phyloP scores from a whole-genome alignment of 1,140 invertebrate species.

The Uloborus diversus region DNA sequence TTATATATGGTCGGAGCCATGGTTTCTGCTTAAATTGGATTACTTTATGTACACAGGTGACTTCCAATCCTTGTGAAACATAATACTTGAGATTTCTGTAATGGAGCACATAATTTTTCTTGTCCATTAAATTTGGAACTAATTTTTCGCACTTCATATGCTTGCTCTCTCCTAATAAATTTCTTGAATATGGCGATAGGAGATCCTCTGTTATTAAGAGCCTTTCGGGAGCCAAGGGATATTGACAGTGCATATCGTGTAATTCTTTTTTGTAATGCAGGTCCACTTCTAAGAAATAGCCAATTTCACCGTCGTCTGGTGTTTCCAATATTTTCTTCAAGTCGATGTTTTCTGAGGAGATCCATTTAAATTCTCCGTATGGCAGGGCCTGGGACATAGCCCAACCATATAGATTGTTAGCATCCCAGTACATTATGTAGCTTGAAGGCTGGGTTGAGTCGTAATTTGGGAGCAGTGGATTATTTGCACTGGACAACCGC shows the following conservation, averaged over 20 bases:
- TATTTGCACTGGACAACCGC: neutral
- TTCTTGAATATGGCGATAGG: neutral
- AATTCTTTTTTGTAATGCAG: slow-evolving; percentile 59
- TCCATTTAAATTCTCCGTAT: slow-evolving; percentile 51
- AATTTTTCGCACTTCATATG: slow-evolving; percentile 61
- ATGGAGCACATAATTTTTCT: no score
- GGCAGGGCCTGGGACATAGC: slow-evolving; percentile 47
- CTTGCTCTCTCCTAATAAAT: neutral
- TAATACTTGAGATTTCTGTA: no score
- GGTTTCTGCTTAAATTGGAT: slow-evolving; percentile 55
- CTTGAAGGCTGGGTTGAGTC: neutral
- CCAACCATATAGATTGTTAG: slow-evolving; percentile 59
- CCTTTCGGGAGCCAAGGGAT: slow-evolving; percentile 64
- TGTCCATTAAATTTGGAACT: no score
- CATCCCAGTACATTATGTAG: no score
- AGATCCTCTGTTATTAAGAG: slow-evolving; percentile 31
- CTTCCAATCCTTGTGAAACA: no score
- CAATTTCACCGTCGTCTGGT: slow-evolving; percentile 56
- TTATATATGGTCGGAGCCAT: slow-evolving; percentile 26
- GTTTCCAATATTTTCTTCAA: neutral
- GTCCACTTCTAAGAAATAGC: slow-evolving; percentile 60
- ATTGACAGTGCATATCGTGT: slow-evolving; percentile 63
- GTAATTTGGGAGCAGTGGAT: neutral
- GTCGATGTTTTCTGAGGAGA: neutral
- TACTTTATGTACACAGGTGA: slow-evolving; percentile 57